phyloP scores from a whole-genome alignment of 2,113 vertebrate species.

The Clupea harengus region DNA sequence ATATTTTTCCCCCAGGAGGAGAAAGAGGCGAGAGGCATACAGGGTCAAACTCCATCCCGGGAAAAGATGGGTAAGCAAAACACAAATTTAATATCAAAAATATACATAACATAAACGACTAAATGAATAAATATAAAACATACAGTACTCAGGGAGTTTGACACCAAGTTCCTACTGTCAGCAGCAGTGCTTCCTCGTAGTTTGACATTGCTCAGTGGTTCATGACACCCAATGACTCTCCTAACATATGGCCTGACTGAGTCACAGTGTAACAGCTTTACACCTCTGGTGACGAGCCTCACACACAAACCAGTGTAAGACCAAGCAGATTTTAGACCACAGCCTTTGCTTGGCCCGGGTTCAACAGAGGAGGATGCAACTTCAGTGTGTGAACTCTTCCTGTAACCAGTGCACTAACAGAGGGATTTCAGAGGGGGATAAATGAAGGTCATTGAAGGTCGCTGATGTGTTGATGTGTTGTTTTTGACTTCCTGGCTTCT shows the following conservation, averaged over 20 bases:
- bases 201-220: neutral
- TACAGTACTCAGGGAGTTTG: neutral
- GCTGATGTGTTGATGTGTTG: neutral
- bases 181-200: neutral
- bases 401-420: too few species aligned
- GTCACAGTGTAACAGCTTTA: neutral
- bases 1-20: slow-evolving; percentile 57
- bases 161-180: neutral
- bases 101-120: too few species aligned
- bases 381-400: neutral
- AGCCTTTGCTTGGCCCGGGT: neutral
- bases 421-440: neutral
- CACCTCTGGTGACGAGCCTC: neutral
- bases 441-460: neutral
- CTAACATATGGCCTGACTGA: neutral
- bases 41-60: slow-evolving; percentile 63
- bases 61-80: slow-evolving; percentile 64
- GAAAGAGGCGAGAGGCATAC: slow-evolving; percentile 60
- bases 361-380: neutral
- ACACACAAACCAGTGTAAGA: neutral
- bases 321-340: too few species aligned
- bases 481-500: slow-evolving; percentile 35
- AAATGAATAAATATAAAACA: neutral
- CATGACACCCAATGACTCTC: neutral
- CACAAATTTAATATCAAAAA: neutral